Base-by-base conservation (phyloP, 2,888 invertebrate genomes). In the Trichopoda pennipes region DNA sequence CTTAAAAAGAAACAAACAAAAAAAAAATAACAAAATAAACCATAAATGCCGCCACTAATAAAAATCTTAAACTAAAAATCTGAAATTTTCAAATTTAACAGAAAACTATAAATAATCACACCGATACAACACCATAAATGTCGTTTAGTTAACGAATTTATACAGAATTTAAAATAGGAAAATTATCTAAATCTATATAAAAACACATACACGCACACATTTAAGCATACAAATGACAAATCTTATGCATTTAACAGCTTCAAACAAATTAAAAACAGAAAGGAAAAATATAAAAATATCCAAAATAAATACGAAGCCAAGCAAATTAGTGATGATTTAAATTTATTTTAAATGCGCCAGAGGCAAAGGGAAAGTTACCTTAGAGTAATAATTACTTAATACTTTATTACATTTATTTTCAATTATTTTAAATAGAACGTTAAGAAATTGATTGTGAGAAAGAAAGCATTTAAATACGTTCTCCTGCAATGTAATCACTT, bases 41-140 rank as follows among this genome's bases (percentile, higher is more conserved):
- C 70, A 79, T 79, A 82, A 79, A 76, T 76, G 82, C 79, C 70
- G 79, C 70, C 66, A 49, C 79, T 56, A 79, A 75, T 82, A 79
- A 79, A 72, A 75, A 76, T 70, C 69, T 38, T 51, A 81, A 53
- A 56, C 51, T 75, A 42, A 21, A 58, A 69, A 63, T 16, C 14
- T 51, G 28, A 51, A n/a, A n/a, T 21, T 63, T 69, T 70, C 8
- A n/a, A 58, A 51, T 58, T 49, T 72, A 70, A 14, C 23, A 19
- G 21, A 56, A 72, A 32, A 28, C 28, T 28, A 55, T n/a, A 68
- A 47, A 68, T n/a, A 64, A 42, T 72, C 19, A 17, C 38, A 44
- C 16, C 42, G 17, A 44, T 21, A 55, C 70, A 51, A 16, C 49
- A 28, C 12, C 38, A 38, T 38, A 28, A n/a, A 17, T 51, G 17